Evolutionary conservation across 2,113 vertebrate species (phyloP), one percentile per base, ranked within the genome.

Genomic region (Nothocercus nigrocapillus): DNA sequence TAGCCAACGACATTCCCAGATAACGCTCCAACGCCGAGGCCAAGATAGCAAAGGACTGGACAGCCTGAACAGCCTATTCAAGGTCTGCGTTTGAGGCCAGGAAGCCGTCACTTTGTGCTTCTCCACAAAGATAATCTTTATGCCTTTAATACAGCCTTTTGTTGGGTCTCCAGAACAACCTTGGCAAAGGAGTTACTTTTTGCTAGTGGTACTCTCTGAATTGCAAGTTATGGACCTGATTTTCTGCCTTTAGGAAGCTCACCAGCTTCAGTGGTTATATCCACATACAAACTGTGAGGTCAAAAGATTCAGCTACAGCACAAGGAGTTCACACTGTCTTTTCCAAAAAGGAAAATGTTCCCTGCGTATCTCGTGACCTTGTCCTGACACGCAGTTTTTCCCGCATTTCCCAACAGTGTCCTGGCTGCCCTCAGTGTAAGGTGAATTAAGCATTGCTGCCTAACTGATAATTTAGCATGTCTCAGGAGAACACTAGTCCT

Each of bases 91-190:
- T 47, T 63, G 27, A 53, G 69, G 75, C 24, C 1, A 0, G 47
- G 9, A 19, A 53, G 53, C 47, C 30, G 1, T 38, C 30, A 8
- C 7, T 3, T 81, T 2, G 0, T 0, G 1, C 2, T 58, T 70
- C 73, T n/a, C 49, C 51, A 7, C 7, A 14, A 49, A 53, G 58
- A 38, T 13, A 47, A 74, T 45, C 38, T 64, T 54, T 63, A 30
- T 38, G 25, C 38, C 0, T 0, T 51, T 54, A 28, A 45, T 14
- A 38, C 66, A 86, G 38, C 44, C 20, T 49, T 54, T 51, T 4
- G 0, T 28, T 40, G n/a, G 20, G 22, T 70, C 82, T 90, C 69
- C 69, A 47, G 77, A 90, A 51, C 9, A 42, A 32, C 25, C 42
- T 34, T 66, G 73, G 12, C 40, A 45, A 59, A 0, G 3, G 61